A percentile compares a stretch with the other conserved stretches of the same genome.
These are phyloP conservation scores for Tadarida brasiliensis DNA, from an alignment of 2,797 vertebrate species.

Conservation along the genomic window DNA sequence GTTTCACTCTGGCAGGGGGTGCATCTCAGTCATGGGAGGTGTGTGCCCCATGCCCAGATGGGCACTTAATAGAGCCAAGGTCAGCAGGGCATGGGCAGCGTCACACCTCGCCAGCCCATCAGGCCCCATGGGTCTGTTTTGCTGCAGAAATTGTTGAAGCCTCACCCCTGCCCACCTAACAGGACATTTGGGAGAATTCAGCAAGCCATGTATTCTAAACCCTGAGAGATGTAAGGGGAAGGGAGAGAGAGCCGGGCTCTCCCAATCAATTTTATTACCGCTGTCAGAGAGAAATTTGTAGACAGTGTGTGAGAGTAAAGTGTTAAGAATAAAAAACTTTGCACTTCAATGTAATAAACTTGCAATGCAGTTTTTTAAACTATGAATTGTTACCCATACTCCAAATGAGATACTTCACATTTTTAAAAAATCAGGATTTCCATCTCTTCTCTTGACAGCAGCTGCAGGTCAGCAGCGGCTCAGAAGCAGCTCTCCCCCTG, in stretches of 20 bases:
- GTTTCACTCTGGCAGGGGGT: neutral
- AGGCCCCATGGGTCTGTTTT: neutral
- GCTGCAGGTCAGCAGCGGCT: neutral
- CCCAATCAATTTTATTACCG: neutral
- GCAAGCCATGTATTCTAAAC: neutral
- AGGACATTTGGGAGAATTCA: neutral
- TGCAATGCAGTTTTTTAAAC: neutral
- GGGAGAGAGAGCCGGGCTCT: neutral
- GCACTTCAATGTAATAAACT: neutral
- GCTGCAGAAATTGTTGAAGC: neutral
- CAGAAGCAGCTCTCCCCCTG: neutral
- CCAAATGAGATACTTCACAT: neutral
- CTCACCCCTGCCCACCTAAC: neutral
- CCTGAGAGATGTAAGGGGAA: neutral
- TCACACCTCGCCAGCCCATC: rapidly evolving
- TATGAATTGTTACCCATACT: neutral
- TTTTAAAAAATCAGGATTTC: neutral
- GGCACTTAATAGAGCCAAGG: too few species aligned
- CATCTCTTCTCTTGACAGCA: neutral
- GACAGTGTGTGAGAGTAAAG: too few species aligned
- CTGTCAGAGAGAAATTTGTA: neutral
- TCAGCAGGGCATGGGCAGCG: rapidly evolving
- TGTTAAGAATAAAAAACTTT: neutral
- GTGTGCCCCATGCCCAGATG: neutral
- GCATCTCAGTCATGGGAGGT: neutral